Evolutionary conservation across 2,113 vertebrate species (phyloP), one percentile per base, ranked within the genome.

Genomic region (Scomber colias): DNA sequence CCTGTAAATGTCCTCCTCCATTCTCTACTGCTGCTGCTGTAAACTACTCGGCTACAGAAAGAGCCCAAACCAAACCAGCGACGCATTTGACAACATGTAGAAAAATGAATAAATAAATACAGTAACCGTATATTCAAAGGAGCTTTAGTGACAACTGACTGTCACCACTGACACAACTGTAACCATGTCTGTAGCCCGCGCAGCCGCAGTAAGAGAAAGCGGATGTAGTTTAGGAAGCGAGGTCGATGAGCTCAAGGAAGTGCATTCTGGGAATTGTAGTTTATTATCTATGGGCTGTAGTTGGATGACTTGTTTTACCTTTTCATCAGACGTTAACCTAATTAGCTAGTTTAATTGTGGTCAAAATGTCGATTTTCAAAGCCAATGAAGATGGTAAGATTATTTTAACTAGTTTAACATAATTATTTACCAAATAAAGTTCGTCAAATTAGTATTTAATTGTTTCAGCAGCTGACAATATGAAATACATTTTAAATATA

Each of bases 181-280:
- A 5, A 16, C 15, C 24, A 27, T 27, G 24, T 27, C 24, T 27
- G 24, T 27, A 27, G 24, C 3, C 24, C 24, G 24, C 24, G 24
- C 24, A 27, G 24, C 3, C 15, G 17, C 59, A 1, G 49, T 0
- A 19, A 4, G 7, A 1, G 1, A 17, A 1, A 30, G 75, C 83
- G 79, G 87, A 89, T 46, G 84, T 60, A 76, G 54, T 62, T 49
- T 30, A 0, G 4, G 31, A 5, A 69, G 16, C 2, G 5, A 35
- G 5, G 27, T 48, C 30, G 19, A 5, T 11, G 0, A 40, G 21
- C 3, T 5, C 35, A 1, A 13, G 0, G 55, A 11, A 53, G 1
- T 0, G 86, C 35, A 78, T 5, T 63, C 48, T 91, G 90, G 92
- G 85, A 86, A 48, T 0, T 85, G 88, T 76, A 84, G 92, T 91